Conservation (phyloP, 2,113 vertebrate genomes). For the Pollimyrus isidori region DNA sequence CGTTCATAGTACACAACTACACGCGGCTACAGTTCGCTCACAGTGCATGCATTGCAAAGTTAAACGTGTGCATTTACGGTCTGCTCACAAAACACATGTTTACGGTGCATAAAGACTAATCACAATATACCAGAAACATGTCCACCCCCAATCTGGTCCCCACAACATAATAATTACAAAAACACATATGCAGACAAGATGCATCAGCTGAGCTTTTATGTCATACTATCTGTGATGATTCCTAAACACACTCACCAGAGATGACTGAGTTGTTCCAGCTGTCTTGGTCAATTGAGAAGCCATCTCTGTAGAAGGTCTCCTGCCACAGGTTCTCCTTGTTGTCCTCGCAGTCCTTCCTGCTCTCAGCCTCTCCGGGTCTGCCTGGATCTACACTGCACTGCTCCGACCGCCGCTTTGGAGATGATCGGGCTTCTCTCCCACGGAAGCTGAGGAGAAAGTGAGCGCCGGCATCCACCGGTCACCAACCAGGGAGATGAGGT, state of each 20-base stretch:
- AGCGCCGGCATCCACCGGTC: not conserved
- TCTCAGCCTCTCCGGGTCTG: constrained; percentile 52
- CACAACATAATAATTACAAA: not conserved
- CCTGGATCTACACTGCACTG: constrained; percentile 73
- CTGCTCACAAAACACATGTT: not conserved
- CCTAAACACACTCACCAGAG: constrained; percentile 67
- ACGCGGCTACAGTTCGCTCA: not conserved
- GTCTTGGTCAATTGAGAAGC: constrained; percentile 73
- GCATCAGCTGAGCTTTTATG: not conserved
- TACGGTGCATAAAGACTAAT: not conserved
- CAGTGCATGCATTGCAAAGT: not conserved
- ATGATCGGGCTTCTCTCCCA: constrained; percentile 71
- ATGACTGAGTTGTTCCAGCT: constrained; percentile 84
- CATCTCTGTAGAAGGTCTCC: constrained; percentile 67
- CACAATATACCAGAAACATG: not conserved
- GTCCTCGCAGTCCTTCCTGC: constrained; percentile 77
- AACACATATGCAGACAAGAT: not conserved
- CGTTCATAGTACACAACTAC: not conserved
- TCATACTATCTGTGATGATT: not conserved
- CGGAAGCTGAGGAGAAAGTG: constrained; percentile 66
- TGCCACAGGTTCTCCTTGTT: constrained; percentile 90
- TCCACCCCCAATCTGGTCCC: not conserved
- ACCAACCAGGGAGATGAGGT: not conserved
- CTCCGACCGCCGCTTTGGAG: constrained; percentile 78
- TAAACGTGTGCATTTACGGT: not conserved